These are phyloP conservation scores for Sicus ferrugineus DNA, from an alignment of 2,888 invertebrate genomes.

Conservation along the genomic window DNA sequence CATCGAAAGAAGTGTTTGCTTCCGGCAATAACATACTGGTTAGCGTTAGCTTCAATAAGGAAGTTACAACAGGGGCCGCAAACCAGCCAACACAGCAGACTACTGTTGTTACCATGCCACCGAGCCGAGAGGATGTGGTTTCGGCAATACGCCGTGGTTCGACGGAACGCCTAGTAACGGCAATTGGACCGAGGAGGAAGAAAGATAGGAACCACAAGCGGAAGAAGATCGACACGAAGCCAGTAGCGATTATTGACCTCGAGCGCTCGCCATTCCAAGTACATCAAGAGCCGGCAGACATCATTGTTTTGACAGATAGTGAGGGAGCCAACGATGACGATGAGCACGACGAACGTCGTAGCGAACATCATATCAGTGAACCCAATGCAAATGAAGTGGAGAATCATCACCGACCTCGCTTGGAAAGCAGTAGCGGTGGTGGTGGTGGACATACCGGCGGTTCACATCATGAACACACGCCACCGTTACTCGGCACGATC, in stretches of 20 bases:
- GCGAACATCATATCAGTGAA: slow-evolving; percentile 48
- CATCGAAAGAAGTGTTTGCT: slow-evolving; percentile 90
- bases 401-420: slow-evolving; percentile 41
- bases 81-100: slow-evolving; percentile 53
- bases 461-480: slow-evolving; percentile 56
- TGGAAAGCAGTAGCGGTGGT: slow-evolving; percentile 42
- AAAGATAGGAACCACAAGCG: slow-evolving; percentile 61
- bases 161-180: slow-evolving; percentile 47
- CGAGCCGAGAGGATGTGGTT: slow-evolving; percentile 60
- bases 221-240: slow-evolving; percentile 69
- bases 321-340: slow-evolving; percentile 67
- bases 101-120: slow-evolving; percentile 61
- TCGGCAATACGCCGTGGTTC: slow-evolving; percentile 50
- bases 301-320: slow-evolving; percentile 85
- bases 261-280: slow-evolving; percentile 87
- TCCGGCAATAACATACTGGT: slow-evolving; percentile 93
- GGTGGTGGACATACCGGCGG: slow-evolving; percentile 44
- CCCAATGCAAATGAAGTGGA: slow-evolving; percentile 41
- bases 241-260: slow-evolving; percentile 85
- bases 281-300: slow-evolving; percentile 80
- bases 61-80: slow-evolving; percentile 48
- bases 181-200: slow-evolving; percentile 48
- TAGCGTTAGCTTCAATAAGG: slow-evolving; percentile 88
- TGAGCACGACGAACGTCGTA: slow-evolving; percentile 42
- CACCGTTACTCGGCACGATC: slow-evolving; percentile 54